phyloP scores from a whole-genome alignment of 2,113 vertebrate species.

The Diadophis punctatus region DNA sequence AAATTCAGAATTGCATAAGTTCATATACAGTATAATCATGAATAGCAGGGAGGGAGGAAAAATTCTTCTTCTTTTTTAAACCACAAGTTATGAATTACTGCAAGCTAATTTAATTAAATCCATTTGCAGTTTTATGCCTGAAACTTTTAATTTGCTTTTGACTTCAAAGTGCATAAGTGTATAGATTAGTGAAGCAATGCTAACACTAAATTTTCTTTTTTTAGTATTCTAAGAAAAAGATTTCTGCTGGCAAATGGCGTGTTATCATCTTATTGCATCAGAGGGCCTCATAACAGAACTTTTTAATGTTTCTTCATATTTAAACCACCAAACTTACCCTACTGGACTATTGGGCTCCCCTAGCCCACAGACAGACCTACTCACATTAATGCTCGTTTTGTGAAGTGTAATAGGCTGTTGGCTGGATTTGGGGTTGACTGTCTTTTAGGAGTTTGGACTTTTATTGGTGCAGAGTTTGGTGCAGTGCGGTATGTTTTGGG shows the following conservation, averaged over 20 bases:
- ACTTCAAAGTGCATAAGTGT: background rate
- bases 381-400: background rate
- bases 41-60: background rate
- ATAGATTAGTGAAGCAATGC: background rate
- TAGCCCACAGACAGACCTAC: slow-evolving; percentile 3
- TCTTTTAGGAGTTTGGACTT: background rate
- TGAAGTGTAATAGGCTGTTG: background rate
- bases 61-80: slow-evolving; percentile 23
- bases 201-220: background rate
- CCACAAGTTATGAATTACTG: slow-evolving; percentile 6
- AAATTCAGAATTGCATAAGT: slow-evolving; percentile 17
- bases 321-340: background rate
- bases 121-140: background rate
- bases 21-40: background rate
- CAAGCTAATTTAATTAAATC: background rate
- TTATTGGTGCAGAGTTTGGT: background rate
- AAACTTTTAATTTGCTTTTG: background rate
- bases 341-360: background rate
- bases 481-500: background rate
- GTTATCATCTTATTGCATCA: background rate
- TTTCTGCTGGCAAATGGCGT: background rate
- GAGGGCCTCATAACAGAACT: background rate
- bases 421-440: background rate
- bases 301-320: background rate
- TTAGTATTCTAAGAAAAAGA: background rate